Conservation (phyloP, 2,888 invertebrate species). For the Galerucella nymphaeae region DNA sequence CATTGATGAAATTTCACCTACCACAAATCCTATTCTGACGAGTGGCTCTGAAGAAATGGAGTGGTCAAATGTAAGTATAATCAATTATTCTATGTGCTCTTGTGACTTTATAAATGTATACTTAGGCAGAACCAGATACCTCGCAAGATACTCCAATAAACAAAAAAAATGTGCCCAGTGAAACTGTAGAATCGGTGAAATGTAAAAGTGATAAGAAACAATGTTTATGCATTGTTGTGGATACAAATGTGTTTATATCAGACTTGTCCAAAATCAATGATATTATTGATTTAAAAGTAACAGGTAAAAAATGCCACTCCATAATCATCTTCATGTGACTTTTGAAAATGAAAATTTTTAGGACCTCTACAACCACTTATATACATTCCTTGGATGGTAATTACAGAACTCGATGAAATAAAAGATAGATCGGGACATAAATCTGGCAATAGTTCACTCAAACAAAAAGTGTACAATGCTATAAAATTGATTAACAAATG, state of each 20-base stretch:
- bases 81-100: not conserved
- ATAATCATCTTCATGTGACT: too few species aligned
- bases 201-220: slow-evolving; percentile 37
- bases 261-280: slow-evolving; percentile 62
- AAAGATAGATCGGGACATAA: slow-evolving; percentile 59
- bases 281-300: slow-evolving; percentile 52
- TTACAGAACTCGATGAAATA: slow-evolving; percentile 70
- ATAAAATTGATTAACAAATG: slow-evolving; percentile 69
- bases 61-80: slow-evolving; percentile 46
- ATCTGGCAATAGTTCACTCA: slow-evolving; percentile 27
- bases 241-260: slow-evolving; percentile 67
- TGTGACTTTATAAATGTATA: not conserved
- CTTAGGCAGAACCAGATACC: slow-evolving; percentile 41
- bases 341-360: slow-evolving; percentile 40
- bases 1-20: not conserved
- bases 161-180: not conserved
- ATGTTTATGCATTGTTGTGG: slow-evolving; percentile 63
- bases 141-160: slow-evolving; percentile 10
- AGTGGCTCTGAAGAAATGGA: slow-evolving; percentile 47
- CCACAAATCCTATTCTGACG: slow-evolving; percentile 17
- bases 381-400: slow-evolving; percentile 72
- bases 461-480: slow-evolving; percentile 49
- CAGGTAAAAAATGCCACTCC: slow-evolving; percentile 38
- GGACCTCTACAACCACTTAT: slow-evolving; percentile 61
- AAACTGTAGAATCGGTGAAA: slow-evolving; percentile 12